Evolutionary conservation across 2,888 invertebrate genomes (phyloP).

Genomic region (Disparrhopalites patrizii): DNA sequence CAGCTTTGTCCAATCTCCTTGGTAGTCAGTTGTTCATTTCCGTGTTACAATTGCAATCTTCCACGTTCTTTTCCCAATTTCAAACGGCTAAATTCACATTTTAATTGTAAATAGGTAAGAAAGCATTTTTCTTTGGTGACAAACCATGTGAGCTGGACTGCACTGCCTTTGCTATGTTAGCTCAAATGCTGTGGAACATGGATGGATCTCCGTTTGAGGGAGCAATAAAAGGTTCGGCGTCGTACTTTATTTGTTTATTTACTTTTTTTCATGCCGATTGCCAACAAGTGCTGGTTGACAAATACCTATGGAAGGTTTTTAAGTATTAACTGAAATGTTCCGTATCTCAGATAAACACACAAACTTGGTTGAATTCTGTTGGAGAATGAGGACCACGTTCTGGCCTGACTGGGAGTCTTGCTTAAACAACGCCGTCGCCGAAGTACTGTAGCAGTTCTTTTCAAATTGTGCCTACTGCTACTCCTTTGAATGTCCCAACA

Average conservation of each 20-base stretch:
- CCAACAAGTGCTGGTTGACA: not conserved
- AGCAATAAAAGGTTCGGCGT: slow-evolving; percentile 27
- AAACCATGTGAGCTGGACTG: slow-evolving; percentile 44
- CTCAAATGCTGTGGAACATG: slow-evolving; percentile 47
- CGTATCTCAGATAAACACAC: slow-evolving; percentile 30
- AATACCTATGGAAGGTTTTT: not conserved
- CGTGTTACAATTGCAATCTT: no score
- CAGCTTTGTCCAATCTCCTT: slow-evolving; percentile 36
- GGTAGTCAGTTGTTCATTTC: slow-evolving; percentile 27
- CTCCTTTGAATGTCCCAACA: no score
- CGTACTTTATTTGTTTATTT: not conserved
- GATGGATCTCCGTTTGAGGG: slow-evolving; percentile 41
- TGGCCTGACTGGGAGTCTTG: slow-evolving; percentile 46
- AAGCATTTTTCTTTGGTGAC: slow-evolving; percentile 36
- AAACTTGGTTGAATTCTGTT: slow-evolving; percentile 41
- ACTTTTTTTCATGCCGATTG: not conserved
- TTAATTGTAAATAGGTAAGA: slow-evolving; percentile 25
- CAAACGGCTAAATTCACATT: not conserved
- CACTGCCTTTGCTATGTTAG: slow-evolving; percentile 46
- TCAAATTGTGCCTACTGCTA: no score
- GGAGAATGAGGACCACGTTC: slow-evolving; percentile 39
- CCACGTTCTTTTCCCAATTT: slow-evolving; percentile 2
- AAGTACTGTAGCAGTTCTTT: not conserved
- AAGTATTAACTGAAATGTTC: no score
- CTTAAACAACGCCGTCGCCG: slow-evolving; percentile 30